phyloP scores from a whole-genome alignment of 2,888 invertebrate species.

The Lingula anatina region DNA sequence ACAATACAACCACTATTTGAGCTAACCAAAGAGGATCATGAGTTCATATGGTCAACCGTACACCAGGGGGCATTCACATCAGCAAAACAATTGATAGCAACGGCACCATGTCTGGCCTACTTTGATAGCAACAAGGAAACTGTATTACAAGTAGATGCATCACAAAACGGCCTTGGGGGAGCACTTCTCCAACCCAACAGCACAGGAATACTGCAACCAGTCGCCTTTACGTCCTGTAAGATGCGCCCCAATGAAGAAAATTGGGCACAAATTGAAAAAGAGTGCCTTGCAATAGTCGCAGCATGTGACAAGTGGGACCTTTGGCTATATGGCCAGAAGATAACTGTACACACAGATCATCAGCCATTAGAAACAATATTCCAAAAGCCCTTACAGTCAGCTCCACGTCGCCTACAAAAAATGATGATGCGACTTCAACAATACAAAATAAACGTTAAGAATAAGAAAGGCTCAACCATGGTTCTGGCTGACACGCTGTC shows the following conservation, averaged over 20 bases:
- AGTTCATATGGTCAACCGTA: neutral
- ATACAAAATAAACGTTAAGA: conserved; percentile 2
- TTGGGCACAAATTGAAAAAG: conserved; percentile 3
- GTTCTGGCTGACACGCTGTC: conserved; percentile 3
- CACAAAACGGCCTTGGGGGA: conserved; percentile 1
- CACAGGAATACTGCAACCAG: too few species aligned
- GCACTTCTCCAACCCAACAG: conserved; percentile 1
- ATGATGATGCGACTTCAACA: conserved; percentile 6
- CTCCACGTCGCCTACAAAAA: conserved; percentile 3
- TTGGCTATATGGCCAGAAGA: conserved; percentile 3
- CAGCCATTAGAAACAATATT: conserved; percentile 3
- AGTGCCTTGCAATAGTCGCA: conserved; percentile 1
- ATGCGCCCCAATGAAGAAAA: neutral
- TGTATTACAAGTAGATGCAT: conserved; percentile 4
- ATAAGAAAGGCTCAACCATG: conserved; percentile 3
- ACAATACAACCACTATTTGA: conserved; percentile 3
- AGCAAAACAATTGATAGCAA: conserved; percentile 4
- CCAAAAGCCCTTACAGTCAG: neutral
- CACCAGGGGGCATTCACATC: neutral
- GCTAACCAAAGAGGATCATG: conserved; percentile 1
- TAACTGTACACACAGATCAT: conserved; percentile 6
- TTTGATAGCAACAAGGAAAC: conserved; percentile 1
- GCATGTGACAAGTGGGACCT: conserved; percentile 2
- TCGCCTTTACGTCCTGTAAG: too few species aligned
- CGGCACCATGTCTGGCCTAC: conserved; percentile 4